Evolutionary conservation across 2,797 vertebrate species (phyloP).

Genomic region (Spinibarbus caldwelli): DNA sequence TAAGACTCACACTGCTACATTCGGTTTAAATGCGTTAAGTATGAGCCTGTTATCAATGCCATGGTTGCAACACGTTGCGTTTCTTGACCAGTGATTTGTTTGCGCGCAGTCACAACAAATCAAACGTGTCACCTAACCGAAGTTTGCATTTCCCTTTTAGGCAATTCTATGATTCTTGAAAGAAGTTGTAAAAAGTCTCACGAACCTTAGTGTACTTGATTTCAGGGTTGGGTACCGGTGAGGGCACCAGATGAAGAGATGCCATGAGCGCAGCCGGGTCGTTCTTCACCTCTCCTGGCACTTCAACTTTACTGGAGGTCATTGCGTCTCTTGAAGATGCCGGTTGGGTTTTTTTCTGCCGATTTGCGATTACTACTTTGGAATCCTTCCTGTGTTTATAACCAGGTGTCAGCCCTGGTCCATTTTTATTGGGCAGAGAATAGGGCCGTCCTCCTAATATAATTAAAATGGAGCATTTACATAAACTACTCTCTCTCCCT

Average conservation of each 20-base stretch:
- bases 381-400: constrained; percentile 90
- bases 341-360: constrained; percentile 57
- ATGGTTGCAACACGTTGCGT: background rate
- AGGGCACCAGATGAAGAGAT: constrained; percentile 94
- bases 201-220: constrained; percentile 97
- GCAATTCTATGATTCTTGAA: background rate
- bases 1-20: background rate
- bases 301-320: constrained; percentile 96
- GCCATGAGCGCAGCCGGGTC: constrained; percentile 96
- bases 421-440: constrained; percentile 93
- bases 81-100: constrained; percentile 11
- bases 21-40: background rate
- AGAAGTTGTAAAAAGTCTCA: background rate
- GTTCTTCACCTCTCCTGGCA: constrained; percentile 93
- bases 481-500: constrained; percentile 69
- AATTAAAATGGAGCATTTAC: constrained; percentile 84
- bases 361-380: constrained; percentile 79
- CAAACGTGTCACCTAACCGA: background rate
- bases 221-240: constrained; percentile 93
- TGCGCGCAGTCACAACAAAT: constrained; percentile 44
- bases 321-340: constrained; percentile 73
- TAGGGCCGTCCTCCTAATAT: constrained; percentile 86
- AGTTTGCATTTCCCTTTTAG: background rate
- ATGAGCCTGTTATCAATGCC: background rate
- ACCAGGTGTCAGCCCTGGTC: constrained; percentile 93